These are phyloP conservation scores for Lasioglossum calceatum DNA, from an alignment of 2,888 invertebrate genomes.

Conservation along the genomic window DNA sequence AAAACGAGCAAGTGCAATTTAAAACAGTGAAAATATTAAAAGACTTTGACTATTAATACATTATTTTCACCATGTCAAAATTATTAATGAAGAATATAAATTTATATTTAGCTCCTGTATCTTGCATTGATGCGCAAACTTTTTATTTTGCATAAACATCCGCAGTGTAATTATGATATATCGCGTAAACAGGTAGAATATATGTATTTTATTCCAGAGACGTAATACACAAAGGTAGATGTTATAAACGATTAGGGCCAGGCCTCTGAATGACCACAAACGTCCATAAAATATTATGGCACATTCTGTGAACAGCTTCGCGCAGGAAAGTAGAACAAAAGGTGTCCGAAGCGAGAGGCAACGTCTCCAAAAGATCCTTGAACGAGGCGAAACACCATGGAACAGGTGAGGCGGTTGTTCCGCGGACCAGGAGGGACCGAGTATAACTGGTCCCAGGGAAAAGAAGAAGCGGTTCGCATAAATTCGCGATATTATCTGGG, in stretches of 20 bases:
- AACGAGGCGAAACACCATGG: conserved; percentile 19
- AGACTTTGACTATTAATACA: no score
- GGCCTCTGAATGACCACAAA: neutral
- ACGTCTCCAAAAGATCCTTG: neutral
- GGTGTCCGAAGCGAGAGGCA: neutral
- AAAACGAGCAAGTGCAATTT: no score
- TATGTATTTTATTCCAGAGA: neutral
- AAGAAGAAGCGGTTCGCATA: conserved; percentile 67
- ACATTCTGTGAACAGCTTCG: neutral
- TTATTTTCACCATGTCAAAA: no score
- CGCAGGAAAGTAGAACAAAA: neutral
- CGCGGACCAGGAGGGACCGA: conserved; percentile 22
- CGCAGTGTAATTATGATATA: neutral
- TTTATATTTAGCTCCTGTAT: no score
- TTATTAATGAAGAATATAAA: no score
- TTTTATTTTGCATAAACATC: no score
- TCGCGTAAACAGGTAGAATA: neutral
- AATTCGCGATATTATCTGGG: conserved; percentile 75
- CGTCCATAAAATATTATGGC: neutral
- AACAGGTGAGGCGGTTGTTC: conserved; percentile 45
- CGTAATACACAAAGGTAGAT: neutral
- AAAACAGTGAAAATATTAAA: no score
- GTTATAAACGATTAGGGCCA: neutral
- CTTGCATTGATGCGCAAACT: no score
- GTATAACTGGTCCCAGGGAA: conserved; percentile 51